These are phyloP conservation scores for Abrostola tripartita DNA, from an alignment of 2,888 invertebrate species.

Conservation along the genomic window DNA sequence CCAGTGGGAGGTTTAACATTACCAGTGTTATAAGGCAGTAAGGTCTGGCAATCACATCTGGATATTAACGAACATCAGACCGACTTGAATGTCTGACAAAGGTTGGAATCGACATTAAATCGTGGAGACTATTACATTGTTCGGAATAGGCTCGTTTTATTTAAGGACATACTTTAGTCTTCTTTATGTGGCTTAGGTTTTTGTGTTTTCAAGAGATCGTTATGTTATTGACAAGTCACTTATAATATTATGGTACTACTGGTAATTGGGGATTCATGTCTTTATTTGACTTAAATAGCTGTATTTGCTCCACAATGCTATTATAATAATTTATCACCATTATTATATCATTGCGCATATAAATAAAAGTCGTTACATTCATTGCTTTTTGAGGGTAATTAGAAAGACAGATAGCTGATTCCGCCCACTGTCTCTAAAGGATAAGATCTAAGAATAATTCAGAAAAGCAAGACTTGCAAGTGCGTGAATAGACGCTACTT, in stretches of 20 bases:
- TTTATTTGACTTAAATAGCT: too few relatives aligned
- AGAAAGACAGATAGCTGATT: too few relatives aligned
- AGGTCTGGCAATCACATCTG: slow-evolving; percentile 36
- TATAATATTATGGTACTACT: slow-evolving; percentile 9
- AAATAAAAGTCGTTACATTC: too few relatives aligned
- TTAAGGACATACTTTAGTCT: slow-evolving; percentile 39
- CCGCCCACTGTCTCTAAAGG: too few relatives aligned
- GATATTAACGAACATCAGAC: slow-evolving; percentile 39
- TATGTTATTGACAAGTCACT: slow-evolving; percentile 38
- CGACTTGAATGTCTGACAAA: slow-evolving; percentile 42
- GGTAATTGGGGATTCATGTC: too few relatives aligned
- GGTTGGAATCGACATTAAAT: slow-evolving; percentile 39
- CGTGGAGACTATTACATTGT: slow-evolving; percentile 20
- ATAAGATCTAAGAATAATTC: too few relatives aligned
- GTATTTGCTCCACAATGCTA: too few relatives aligned
- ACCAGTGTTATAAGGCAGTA: slow-evolving; percentile 26
- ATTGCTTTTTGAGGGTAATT: too few relatives aligned
- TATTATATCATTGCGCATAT: too few relatives aligned
- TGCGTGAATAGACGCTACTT: too few relatives aligned
- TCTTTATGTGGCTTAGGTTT: slow-evolving; percentile 25
- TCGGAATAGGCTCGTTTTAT: slow-evolving; percentile 37
- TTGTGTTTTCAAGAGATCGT: slow-evolving; percentile 29
- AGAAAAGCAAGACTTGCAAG: too few relatives aligned
- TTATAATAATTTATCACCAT: too few relatives aligned
- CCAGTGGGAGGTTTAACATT: slow-evolving; percentile 32